Evolutionary conservation across 2,888 invertebrate genomes (phyloP).

Genomic region (Dynastes tityus): DNA sequence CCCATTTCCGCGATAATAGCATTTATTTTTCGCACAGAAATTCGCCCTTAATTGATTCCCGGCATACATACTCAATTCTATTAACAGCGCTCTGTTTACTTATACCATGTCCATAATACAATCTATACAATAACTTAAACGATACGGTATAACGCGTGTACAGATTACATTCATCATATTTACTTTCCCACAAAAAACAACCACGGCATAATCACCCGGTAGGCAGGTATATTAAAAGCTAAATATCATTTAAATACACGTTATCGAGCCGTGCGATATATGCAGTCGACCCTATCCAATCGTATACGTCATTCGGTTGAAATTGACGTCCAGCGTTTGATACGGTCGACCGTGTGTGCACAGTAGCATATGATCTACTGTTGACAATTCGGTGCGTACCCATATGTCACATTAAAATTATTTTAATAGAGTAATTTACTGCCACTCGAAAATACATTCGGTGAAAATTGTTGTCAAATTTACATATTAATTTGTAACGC

Average conservation of each 20-base stretch:
- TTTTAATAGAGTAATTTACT: slow-evolving; percentile 64
- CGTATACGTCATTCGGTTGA: not conserved
- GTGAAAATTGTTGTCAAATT: slow-evolving; percentile 56
- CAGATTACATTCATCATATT: slow-evolving; percentile 39
- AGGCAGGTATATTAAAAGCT: slow-evolving; percentile 66
- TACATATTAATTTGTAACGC: slow-evolving; percentile 52
- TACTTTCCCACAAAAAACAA: slow-evolving; percentile 51
- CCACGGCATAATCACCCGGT: slow-evolving; percentile 55
- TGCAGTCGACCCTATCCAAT: slow-evolving; percentile 56
- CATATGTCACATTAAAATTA: slow-evolving; percentile 67
- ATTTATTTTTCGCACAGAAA: slow-evolving; percentile 10
- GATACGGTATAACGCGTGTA: slow-evolving; percentile 27
- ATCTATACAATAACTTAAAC: slow-evolving; percentile 21
- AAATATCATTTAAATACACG: slow-evolving; percentile 66
- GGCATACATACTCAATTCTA: not conserved
- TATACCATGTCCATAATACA: slow-evolving; percentile 7
- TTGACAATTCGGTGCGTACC: slow-evolving; percentile 52
- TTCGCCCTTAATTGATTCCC: not conserved
- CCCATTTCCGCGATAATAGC: not conserved
- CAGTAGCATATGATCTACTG: slow-evolving; percentile 68
- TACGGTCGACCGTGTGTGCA: slow-evolving; percentile 62
- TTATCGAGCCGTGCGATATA: slow-evolving; percentile 59
- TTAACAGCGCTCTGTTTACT: not conserved
- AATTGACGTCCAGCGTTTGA: not conserved
- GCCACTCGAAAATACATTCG: slow-evolving; percentile 56